Evolutionary conservation across 2,888 invertebrate species (phyloP).

Genomic region (Cephus rjabovi): DNA sequence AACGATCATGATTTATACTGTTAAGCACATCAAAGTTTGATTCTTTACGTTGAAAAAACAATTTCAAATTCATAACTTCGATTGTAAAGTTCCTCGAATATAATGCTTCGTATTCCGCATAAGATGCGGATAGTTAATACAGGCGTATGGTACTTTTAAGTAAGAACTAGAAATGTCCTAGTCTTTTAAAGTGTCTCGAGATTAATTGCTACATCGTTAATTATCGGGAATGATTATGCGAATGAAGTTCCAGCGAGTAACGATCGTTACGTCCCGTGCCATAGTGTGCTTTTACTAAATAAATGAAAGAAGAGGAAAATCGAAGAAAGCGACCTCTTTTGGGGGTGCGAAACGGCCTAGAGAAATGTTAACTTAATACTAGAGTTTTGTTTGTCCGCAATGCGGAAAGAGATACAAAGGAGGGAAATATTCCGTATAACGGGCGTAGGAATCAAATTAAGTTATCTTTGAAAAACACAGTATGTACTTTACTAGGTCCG

Average conservation of each 20-base stretch:
- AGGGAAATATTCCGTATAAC: background rate
- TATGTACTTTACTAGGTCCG: constrained; percentile 49
- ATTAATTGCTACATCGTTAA: constrained; percentile 6
- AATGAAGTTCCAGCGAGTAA: constrained; percentile 26
- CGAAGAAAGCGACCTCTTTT: background rate
- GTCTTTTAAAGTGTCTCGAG: constrained; percentile 12
- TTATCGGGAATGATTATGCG: constrained; percentile 24
- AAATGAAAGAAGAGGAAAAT: background rate
- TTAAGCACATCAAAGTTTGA: background rate
- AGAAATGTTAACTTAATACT: background rate
- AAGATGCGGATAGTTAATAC: background rate
- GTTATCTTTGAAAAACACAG: constrained; percentile 21
- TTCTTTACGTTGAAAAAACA: background rate
- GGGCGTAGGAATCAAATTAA: constrained; percentile 15
- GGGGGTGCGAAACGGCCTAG: constrained; percentile 7
- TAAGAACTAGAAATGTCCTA: constrained; percentile 12
- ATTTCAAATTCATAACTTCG: too few species aligned
- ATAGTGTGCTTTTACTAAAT: constrained; percentile 32
- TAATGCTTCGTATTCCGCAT: background rate
- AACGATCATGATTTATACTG: background rate
- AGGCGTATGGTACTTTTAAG: background rate
- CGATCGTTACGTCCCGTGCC: constrained; percentile 34
- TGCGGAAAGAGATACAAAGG: background rate
- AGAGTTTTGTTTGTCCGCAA: background rate
- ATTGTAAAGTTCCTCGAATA: background rate